Percentiles rank a stretch among this genome's conserved stretches.
Evolutionary conservation across 2,113 vertebrate genomes (phyloP).

Genomic region (Eretmochelys imbricata): DNA sequence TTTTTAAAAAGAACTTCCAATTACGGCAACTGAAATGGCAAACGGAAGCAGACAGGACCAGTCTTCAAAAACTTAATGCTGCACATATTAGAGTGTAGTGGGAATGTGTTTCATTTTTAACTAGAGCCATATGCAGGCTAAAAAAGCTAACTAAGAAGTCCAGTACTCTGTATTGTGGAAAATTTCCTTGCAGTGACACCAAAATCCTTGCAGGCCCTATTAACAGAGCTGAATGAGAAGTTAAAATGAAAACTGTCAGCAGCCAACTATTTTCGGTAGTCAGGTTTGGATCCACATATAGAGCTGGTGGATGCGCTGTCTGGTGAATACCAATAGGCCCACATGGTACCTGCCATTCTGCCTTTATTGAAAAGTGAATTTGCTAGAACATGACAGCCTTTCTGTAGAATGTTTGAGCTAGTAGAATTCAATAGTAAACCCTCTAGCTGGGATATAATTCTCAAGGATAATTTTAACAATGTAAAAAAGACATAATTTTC

Average conservation of each 20-base stretch:
- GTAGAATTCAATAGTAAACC: neutral
- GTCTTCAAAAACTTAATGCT: neutral
- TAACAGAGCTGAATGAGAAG: constrained; percentile 16
- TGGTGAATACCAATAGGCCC: neutral
- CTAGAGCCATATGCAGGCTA: neutral
- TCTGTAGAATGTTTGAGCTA: neutral
- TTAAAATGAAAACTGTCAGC: constrained; percentile 25
- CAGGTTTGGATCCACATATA: neutral
- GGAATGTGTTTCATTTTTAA: constrained; percentile 33
- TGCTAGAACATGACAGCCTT: neutral
- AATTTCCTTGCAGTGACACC: constrained; percentile 22
- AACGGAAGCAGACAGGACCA: neutral
- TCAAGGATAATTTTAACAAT: neutral
- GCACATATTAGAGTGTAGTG: neutral
- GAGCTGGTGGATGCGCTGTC: neutral
- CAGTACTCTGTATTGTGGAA: neutral
- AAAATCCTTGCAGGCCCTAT: constrained; percentile 37
- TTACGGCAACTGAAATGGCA: neutral
- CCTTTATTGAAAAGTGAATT: neutral
- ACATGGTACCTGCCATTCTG: neutral
- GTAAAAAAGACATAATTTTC: constrained; percentile 28
- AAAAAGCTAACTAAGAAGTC: neutral
- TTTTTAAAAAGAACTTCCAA: neutral
- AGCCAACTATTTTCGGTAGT: neutral
- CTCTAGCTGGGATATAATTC: neutral